Evolutionary conservation across 1,140 invertebrate species (phyloP).

Genomic region (Chionoecetes opilio): DNA sequence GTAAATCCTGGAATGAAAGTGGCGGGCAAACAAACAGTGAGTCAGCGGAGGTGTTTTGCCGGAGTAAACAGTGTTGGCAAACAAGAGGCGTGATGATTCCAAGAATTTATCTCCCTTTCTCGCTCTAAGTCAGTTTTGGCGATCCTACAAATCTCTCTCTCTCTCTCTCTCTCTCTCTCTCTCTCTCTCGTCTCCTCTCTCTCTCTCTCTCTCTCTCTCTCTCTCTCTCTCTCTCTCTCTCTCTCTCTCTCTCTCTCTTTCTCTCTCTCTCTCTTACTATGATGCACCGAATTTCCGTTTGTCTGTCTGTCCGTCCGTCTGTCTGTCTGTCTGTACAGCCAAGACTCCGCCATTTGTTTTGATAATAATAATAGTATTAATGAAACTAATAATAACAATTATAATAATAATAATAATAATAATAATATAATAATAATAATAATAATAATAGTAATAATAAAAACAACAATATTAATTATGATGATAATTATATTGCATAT

Average conservation of each 20-base stretch:
- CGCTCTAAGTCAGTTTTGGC: not conserved
- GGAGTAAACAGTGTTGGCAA: slow-evolving; percentile 27
- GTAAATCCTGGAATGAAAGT: not conserved
- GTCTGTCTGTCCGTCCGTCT: too few species aligned
- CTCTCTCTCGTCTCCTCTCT: not conserved
- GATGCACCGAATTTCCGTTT: too few species aligned
- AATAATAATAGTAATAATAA: too few species aligned
- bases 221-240: not conserved
- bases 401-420: too few species aligned
- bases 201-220: slow-evolving; percentile 32
- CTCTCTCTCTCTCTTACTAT: slow-evolving; percentile 39
- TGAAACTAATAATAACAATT: too few species aligned
- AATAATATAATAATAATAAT: too few species aligned
- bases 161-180: slow-evolving; percentile 46
- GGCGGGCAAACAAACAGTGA: not conserved
- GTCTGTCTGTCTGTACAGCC: too few species aligned
- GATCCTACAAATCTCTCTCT: not conserved
- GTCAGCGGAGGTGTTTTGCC: not conserved
- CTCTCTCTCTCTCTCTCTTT: slow-evolving; percentile 48
- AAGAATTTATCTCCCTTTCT: not conserved
- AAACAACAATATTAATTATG: too few species aligned
- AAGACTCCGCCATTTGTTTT: too few species aligned
- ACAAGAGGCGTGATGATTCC: slow-evolving; percentile 49
- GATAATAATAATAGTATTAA: too few species aligned
- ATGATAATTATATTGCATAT: too few species aligned